These are phyloP conservation scores for Drosophila kanekoi DNA, from an alignment of 2,888 invertebrate genomes.

Conservation along the genomic window DNA sequence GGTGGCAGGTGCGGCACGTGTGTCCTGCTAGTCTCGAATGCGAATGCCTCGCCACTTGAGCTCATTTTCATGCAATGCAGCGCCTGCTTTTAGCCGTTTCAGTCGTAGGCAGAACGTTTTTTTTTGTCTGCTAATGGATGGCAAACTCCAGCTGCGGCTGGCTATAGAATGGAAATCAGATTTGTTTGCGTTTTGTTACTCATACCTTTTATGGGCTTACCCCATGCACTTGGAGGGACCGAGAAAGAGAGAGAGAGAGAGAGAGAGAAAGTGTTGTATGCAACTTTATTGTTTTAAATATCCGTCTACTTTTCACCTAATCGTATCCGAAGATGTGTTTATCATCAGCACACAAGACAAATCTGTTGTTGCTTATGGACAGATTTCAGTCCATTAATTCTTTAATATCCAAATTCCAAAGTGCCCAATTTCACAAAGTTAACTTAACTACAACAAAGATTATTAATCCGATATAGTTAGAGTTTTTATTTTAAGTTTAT, in stretches of 20 bases:
- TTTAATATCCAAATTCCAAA: too few species aligned
- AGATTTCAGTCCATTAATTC: too few species aligned
- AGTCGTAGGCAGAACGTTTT: conserved; percentile 27
- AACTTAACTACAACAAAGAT: too few species aligned
- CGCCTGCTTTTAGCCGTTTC: conserved; percentile 35
- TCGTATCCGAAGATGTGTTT: not conserved
- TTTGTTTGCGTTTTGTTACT: conserved; percentile 21
- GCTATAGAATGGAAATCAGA: conserved; percentile 35
- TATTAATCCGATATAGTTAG: too few species aligned
- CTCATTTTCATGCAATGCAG: conserved; percentile 59
- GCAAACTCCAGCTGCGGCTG: conserved; percentile 32
- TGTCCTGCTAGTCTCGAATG: conserved; percentile 14
- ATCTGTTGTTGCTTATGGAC: too few species aligned
- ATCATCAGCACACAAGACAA: too few species aligned
- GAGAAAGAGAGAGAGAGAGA: too few species aligned
- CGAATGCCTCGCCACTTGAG: conserved; percentile 31
- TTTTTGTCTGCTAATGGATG: conserved; percentile 23
- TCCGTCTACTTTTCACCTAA: not conserved
- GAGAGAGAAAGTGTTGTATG: not conserved
- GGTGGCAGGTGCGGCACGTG: conserved; percentile 26
- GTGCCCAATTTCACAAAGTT: too few species aligned
- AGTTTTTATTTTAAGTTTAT: too few species aligned
- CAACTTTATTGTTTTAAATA: conserved; percentile 5
- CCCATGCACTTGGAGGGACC: not conserved
- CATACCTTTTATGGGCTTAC: not conserved